phyloP scores from a whole-genome alignment of 1,140 invertebrate species.

The Anastatus disparis region DNA sequence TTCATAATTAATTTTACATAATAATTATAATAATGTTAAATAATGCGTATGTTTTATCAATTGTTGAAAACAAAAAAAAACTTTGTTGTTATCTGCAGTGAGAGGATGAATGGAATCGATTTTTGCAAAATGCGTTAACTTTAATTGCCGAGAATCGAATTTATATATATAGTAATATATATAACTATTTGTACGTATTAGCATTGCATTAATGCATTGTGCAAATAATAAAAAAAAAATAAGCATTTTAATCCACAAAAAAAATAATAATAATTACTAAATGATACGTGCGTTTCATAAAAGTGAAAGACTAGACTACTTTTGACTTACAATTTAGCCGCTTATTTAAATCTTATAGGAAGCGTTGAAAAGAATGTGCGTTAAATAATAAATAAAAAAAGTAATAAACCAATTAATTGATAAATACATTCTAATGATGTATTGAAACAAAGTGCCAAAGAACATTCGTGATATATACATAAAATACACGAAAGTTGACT shows the following conservation, averaged over 20 bases:
- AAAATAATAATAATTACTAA: slow-evolving; percentile 4
- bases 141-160: slow-evolving; percentile 32
- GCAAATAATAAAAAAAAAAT: slow-evolving; percentile 17
- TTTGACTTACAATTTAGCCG: background rate
- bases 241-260: background rate
- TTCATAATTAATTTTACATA: slow-evolving; percentile 21
- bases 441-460: slow-evolving; percentile 27
- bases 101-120: slow-evolving; percentile 35
- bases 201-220: slow-evolving; percentile 23
- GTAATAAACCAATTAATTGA: background rate
- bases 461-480: slow-evolving; percentile 20
- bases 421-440: slow-evolving; percentile 2
- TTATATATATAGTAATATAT: too few species aligned
- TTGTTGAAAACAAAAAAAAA: slow-evolving; percentile 24
- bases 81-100: slow-evolving; percentile 10
- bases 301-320: slow-evolving; percentile 18
- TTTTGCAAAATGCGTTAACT: slow-evolving; percentile 35
- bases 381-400: background rate
- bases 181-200: slow-evolving; percentile 31
- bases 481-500: slow-evolving; percentile 29
- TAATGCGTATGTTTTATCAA: slow-evolving; percentile 11
- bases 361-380: slow-evolving; percentile 5
- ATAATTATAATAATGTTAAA: background rate
- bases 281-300: slow-evolving; percentile 5
- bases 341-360: slow-evolving; percentile 7